These are phyloP conservation scores for Melolontha melolontha DNA, from an alignment of 2,888 invertebrate genomes.

Conservation along the genomic window DNA sequence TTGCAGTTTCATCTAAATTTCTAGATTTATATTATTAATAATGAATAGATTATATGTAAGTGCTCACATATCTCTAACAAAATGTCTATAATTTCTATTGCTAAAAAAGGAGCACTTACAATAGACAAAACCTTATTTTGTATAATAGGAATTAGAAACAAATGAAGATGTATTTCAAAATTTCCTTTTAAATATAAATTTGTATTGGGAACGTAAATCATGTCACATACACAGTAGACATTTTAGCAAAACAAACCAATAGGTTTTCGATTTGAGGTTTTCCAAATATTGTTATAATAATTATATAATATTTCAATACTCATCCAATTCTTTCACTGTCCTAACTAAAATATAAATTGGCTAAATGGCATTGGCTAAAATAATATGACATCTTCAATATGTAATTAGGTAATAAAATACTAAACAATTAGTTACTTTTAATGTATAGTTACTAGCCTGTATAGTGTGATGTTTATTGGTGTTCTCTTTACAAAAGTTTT, in stretches of 20 bases:
- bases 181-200: not conserved
- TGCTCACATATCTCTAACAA: too few relatives aligned
- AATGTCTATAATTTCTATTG: too few relatives aligned
- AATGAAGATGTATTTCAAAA: not conserved
- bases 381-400: slow-evolving; percentile 19
- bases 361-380: slow-evolving; percentile 31
- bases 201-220: not conserved
- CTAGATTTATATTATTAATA: too few relatives aligned
- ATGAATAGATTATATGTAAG: too few relatives aligned
- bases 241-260: too few relatives aligned
- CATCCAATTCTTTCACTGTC: not conserved
- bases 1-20: too few relatives aligned
- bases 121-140: too few relatives aligned
- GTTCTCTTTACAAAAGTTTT: slow-evolving; percentile 10
- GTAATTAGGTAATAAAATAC: slow-evolving; percentile 28
- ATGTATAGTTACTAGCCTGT: slow-evolving; percentile 18
- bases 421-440: slow-evolving; percentile 28
- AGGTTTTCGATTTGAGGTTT: too few relatives aligned
- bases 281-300: too few relatives aligned
- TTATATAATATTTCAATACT: too few relatives aligned
- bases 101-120: too few relatives aligned
- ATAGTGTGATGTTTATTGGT: slow-evolving; percentile 29
- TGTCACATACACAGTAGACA: too few relatives aligned
- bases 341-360: slow-evolving; percentile 13
- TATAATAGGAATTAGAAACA: slow-evolving; percentile 7